Base-by-base conservation (phyloP, 1,140 invertebrate species). In the Riptortus pedestris region DNA sequence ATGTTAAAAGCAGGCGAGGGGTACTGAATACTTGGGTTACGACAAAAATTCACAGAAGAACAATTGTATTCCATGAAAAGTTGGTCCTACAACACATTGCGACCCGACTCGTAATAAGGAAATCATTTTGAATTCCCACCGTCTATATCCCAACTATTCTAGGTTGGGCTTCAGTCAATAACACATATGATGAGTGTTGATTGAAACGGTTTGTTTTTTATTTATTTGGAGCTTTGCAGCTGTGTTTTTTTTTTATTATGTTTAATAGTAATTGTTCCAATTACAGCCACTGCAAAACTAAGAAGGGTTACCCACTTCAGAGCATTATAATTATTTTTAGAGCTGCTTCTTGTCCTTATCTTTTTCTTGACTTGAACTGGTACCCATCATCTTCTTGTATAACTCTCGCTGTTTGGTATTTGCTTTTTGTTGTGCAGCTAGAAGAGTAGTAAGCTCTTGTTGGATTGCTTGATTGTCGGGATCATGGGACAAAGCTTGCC, bases 331-430 rank as follows among this genome's bases (percentile, higher is more conserved):
- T 22, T 55, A 26, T 26, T 55, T 55, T 26, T 55, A 12, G 22
- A 27, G 24, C 24, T 55, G n/a, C 14, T 26, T 62, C 24, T 62
- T 27, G 31, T 31, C 24, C 22, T 20, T 7, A 26, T 64, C 31
- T 22, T 58, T 28, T 48, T 68, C 38, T 63, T 51, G 57, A n/a
- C 29, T 55, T 67, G 78, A 31, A 69, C 62, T 66, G 20, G 70
- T 67, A 11, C 81, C 82, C 27, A 85, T 70, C 84, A 85, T 85
- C 72, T 83, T 83, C 64, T 81, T 79, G 70, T 85, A 85, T 59
- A 86, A 70, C 67, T 81, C 77, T 64, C 79, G 82, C 71, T 84
- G 81, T 62, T 79, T 77, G 24, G 73, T 71, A 22, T 74, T 77
- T 59, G 84, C 79, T 43, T 77, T 77, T 24, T 77, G 77, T 52